Evolutionary conservation across 2,797 vertebrate genomes (phyloP).

Genomic region (Vespertilio murinus): DNA sequence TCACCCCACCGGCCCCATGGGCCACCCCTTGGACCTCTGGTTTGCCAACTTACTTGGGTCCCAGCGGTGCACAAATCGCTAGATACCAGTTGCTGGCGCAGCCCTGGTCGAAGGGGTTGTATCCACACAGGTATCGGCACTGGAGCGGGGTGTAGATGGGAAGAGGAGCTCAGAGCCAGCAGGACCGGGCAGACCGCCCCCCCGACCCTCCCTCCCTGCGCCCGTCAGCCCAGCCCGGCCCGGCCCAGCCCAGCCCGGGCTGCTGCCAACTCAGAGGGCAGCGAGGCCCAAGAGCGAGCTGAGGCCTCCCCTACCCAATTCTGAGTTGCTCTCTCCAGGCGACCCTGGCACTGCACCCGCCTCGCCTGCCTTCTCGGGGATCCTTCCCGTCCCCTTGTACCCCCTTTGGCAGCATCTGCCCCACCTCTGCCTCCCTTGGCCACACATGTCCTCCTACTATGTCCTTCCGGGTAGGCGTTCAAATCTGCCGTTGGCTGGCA

Average conservation of each 20-base stretch:
- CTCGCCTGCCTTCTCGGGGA: neutral
- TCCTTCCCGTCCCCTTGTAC: neutral
- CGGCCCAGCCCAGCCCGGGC: neutral
- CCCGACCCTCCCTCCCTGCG: no score
- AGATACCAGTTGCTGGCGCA: conserved; percentile 74
- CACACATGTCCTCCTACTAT: neutral
- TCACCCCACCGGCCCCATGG: neutral
- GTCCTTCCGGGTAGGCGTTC: neutral
- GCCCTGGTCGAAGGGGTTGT: conserved; percentile 24
- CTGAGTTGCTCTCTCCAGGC: neutral
- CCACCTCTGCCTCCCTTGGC: neutral
- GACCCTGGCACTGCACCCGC: neutral
- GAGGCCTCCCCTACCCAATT: neutral
- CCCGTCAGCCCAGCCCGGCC: neutral
- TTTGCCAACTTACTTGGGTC: conserved; percentile 73
- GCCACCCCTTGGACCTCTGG: neutral
- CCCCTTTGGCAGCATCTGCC: neutral
- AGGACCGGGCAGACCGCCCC: neutral
- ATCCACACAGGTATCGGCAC: conserved; percentile 53
- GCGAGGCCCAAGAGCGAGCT: neutral
- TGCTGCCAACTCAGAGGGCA: neutral
- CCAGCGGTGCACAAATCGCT: conserved; percentile 60
- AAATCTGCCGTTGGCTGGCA: neutral
- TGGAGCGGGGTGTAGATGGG: neutral
- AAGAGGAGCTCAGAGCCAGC: conserved; percentile 20